Conservation (phyloP, 2,888 invertebrate species). For the Synergus japonicus region DNA sequence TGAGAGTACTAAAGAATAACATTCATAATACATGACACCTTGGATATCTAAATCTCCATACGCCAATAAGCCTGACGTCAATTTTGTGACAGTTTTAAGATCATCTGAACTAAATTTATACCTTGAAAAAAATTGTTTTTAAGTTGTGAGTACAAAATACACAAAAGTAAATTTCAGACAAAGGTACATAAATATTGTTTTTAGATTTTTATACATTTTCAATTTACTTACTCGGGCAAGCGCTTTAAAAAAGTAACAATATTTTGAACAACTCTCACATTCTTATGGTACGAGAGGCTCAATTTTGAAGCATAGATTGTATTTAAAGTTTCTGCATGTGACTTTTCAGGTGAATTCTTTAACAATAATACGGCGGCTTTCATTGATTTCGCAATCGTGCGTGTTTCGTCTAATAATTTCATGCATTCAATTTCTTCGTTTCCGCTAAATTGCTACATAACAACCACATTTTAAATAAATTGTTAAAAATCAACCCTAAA, state of each 20-base stretch:
- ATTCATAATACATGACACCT: slow-evolving; percentile 79
- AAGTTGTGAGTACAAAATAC: neutral
- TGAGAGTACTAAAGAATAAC: slow-evolving; percentile 79
- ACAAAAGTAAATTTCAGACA: neutral
- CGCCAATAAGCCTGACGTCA: slow-evolving; percentile 80
- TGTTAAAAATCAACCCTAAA: neutral
- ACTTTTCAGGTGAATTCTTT: slow-evolving; percentile 61
- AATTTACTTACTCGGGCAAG: slow-evolving; percentile 60
- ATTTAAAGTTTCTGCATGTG: slow-evolving; percentile 74
- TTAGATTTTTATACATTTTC: slow-evolving; percentile 6
- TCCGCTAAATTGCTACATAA: slow-evolving; percentile 75
- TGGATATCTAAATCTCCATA: slow-evolving; percentile 80
- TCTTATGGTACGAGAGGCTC: slow-evolving; percentile 81
- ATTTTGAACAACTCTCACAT: slow-evolving; percentile 79
- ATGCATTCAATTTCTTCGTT: slow-evolving; percentile 72
- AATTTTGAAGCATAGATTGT: slow-evolving; percentile 80
- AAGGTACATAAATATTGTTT: neutral
- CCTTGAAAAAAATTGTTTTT: slow-evolving; percentile 48
- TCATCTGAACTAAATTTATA: slow-evolving; percentile 64
- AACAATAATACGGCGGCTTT: slow-evolving; percentile 72
- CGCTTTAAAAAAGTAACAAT: slow-evolving; percentile 77
- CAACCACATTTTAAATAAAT: neutral
- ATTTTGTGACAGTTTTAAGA: slow-evolving; percentile 61
- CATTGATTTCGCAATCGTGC: slow-evolving; percentile 77
- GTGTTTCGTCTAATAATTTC: slow-evolving; percentile 76